Evolutionary conservation across 2,797 vertebrate species (phyloP), one percentile per base, ranked within the genome.

Genomic region (Rhadinocentrus ornatus): DNA sequence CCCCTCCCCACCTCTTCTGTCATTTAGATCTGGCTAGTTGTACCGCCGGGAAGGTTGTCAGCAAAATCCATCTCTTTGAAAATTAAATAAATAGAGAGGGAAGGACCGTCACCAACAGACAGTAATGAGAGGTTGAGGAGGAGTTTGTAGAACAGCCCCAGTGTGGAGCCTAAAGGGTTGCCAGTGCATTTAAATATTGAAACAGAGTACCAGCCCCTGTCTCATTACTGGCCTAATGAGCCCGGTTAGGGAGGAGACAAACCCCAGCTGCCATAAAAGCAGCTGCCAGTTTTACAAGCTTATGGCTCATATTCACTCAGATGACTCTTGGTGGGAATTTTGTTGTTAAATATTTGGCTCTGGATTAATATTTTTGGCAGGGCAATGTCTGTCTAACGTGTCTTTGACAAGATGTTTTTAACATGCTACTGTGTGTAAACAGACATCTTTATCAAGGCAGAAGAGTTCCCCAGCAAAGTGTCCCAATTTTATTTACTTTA

Each of bases 181-280:
- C 63, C 76, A 10, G 65, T 24, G 34, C 69, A 60, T 88, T 91
- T 93, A 91, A 93, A 93, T 91, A 92, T 92, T 92, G 85, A 92
- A 91, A 84, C 69, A 75, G 83, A 89, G 74, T 69, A 68, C 66
- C 73, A 78, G 77, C 56, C 81, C 76, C 80, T 58, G 67, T 83
- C 88, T 91, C 90, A 82, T 91, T 91, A 90, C 53, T n/a, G 63
- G 64, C 62, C 37, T 89, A 89, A 91, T 88, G 82, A 91, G 80
- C 75, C 73, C 81, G 71, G 69, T 82, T 78, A 75, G 50, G 66
- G 62, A 66, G 79, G 74, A 71, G 76, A 73, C 70, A 78, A 73
- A 34, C 57, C 79, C 74, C 48, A 20, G 32, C 76, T 46, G 62
- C 73, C 68, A 62, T 75, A 84, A 84, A 79, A 63, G 50, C 75